A percentile compares a stretch with the other conserved stretches of the same genome.
Evolutionary conservation across 2,797 vertebrate species (phyloP).

Genomic region (Myioborus melanocephalus): DNA sequence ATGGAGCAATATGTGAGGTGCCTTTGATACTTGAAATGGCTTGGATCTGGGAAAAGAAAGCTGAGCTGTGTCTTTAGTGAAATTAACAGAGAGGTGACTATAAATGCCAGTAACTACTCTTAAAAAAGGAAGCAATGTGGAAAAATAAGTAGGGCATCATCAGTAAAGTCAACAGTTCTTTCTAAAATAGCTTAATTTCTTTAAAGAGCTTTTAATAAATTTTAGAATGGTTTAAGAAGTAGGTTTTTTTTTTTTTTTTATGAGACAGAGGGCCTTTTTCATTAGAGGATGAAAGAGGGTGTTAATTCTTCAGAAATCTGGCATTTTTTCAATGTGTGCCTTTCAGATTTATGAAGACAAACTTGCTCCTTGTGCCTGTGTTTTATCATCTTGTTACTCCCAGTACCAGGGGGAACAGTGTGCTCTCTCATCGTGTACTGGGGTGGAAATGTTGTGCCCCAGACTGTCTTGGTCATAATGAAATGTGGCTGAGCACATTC

Average conservation of each 20-base stretch:
- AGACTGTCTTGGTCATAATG: background rate
- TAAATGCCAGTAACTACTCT: background rate
- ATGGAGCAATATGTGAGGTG: background rate
- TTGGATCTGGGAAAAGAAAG: background rate
- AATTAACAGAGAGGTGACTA: slow-evolving; percentile 21
- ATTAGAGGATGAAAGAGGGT: background rate
- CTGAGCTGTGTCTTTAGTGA: background rate
- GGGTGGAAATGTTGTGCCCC: background rate
- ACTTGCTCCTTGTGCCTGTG: slow-evolving; percentile 8
- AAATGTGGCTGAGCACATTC: slow-evolving; percentile 15
- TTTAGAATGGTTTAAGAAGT: background rate
- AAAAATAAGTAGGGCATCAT: slow-evolving; percentile 7
- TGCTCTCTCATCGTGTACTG: background rate
- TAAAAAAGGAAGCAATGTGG: background rate
- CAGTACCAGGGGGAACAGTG: slow-evolving; percentile 7
- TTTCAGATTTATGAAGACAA: slow-evolving; percentile 28
- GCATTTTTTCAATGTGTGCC: background rate
- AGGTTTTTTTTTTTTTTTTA: background rate
- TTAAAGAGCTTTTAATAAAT: slow-evolving; percentile 14
- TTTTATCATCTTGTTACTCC: background rate
- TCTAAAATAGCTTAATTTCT: slow-evolving; percentile 22
- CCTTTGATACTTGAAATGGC: background rate
- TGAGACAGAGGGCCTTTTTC: background rate
- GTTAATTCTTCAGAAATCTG: slow-evolving; percentile 24
- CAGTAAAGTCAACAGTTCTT: slow-evolving; percentile 22